Evolutionary conservation across 2,888 invertebrate species (phyloP), one percentile per base, ranked within the genome.

Genomic region (Tuta absoluta): DNA sequence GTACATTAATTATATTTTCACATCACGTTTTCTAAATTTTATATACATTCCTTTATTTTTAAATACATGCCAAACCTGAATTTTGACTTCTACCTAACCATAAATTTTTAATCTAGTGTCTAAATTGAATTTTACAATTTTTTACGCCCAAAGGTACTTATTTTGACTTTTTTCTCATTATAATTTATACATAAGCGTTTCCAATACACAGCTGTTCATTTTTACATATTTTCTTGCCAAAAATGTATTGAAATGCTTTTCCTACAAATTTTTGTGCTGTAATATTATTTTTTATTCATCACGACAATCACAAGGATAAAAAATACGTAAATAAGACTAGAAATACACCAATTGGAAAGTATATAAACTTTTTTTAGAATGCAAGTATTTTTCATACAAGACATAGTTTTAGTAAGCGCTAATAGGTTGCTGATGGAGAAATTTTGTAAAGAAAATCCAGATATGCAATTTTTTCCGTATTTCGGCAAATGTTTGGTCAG

Each of bases 21-120:
- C 89, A 79, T 87, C 86, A 91, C 90, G 81, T 82, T 56, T 73
- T 79, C 88, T 89, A 89, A 86, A 77, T 67, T 56, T 72, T 90
- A 89, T 89, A 75, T 89, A 89, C 89, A 90, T 76, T 81, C 72
- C 66, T 72, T 74, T 81, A 73, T 75, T 75, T 78, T 80, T 81
- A 78, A 79, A 81, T 86, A 87, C 77, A 81, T 79, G 89, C 89
- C 90, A 89, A 91, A 91, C 83, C 81, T 76, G 81, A 87, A 86
- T 90, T 89, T 90, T 83, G 87, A 88, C 89, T 72, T 81, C 85
- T 87, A 85, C 80, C 81, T 87, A 89, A 82, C 72, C 75, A 75
- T 82, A 80, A 74, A 71, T 79, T 51, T 78, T 81, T 79, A 77
- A 72, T 72, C 81, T 87, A 87, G 77, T 74, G 69, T 75, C 89